These are phyloP conservation scores for Euura lappo DNA, from an alignment of 1,140 invertebrate species.

Conservation along the genomic window DNA sequence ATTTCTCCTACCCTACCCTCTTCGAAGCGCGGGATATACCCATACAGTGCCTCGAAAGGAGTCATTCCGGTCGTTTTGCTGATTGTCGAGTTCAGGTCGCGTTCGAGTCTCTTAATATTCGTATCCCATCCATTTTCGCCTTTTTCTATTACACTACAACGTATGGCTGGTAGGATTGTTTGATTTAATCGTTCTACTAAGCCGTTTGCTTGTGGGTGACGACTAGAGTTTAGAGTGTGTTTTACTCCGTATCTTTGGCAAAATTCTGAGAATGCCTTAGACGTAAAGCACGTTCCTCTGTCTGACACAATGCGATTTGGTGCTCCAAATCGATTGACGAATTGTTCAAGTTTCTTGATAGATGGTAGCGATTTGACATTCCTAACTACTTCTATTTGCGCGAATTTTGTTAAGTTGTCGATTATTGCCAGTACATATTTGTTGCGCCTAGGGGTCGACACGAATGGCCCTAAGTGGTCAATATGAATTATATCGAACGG, in stretches of 20 bases:
- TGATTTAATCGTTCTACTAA: slow-evolving; percentile 28
- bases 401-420: slow-evolving; percentile 26
- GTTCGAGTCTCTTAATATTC: slow-evolving; percentile 21
- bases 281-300: slow-evolving; percentile 22
- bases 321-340: slow-evolving; percentile 24
- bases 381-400: slow-evolving; percentile 13
- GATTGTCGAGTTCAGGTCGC: slow-evolving; percentile 23
- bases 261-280: slow-evolving; percentile 26
- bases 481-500: slow-evolving; percentile 27
- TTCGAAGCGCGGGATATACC: slow-evolving; percentile 25
- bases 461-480: slow-evolving; percentile 28
- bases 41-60: slow-evolving; percentile 26
- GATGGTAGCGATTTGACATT: slow-evolving; percentile 3
- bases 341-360: slow-evolving; percentile 16
- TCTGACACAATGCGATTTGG: slow-evolving; percentile 26
- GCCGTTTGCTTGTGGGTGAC: slow-evolving; percentile 37
- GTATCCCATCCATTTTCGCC: slow-evolving; percentile 21
- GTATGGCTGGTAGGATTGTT: slow-evolving; percentile 19
- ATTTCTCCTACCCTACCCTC: slow-evolving; percentile 18
- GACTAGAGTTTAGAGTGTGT: slow-evolving; percentile 34
- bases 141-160: background rate
- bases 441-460: slow-evolving; percentile 14
- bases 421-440: slow-evolving; percentile 24
- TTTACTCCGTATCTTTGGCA: slow-evolving; percentile 32
- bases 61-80: slow-evolving; percentile 24